These are phyloP conservation scores for Diadema setosum DNA, from an alignment of 35 echinoderm and acorn worm genomes.

Conservation along the genomic window DNA sequence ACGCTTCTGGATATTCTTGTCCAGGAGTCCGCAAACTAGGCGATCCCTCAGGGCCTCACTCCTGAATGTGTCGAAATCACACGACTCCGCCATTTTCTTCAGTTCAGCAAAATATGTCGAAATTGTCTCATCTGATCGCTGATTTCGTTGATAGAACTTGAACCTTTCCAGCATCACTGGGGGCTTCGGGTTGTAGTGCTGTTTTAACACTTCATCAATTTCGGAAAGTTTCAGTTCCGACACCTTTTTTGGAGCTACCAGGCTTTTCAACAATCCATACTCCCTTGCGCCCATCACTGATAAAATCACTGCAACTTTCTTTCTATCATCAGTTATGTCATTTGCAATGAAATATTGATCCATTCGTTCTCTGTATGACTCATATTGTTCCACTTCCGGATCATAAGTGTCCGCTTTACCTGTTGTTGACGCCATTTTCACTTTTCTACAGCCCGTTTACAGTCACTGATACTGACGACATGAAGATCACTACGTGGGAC, in stretches of 20 bases:
- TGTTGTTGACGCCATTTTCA: neutral
- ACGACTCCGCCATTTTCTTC: too few species aligned
- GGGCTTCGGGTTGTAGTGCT: neutral
- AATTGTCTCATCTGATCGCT: neutral
- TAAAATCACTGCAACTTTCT: neutral
- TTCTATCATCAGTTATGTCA: neutral
- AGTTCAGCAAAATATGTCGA: too few species aligned
- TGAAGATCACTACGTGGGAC: too few species aligned
- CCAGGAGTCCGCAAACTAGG: too few species aligned
- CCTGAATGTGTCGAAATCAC: too few species aligned
- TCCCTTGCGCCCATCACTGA: too few species aligned
- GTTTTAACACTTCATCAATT: neutral
- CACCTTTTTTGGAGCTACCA: neutral
- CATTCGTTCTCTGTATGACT: neutral
- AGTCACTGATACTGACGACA: too few species aligned
- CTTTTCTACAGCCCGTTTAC: too few species aligned
- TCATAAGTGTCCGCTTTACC: neutral
- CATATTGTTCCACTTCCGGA: neutral
- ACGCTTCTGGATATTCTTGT: too few species aligned
- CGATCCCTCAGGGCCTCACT: too few species aligned
- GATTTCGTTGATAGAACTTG: neutral
- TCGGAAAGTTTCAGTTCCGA: neutral
- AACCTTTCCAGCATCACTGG: neutral
- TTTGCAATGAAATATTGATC: neutral
- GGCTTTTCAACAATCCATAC: neutral